phyloP scores from a whole-genome alignment of 2,888 invertebrate genomes.

The Parapristionchus giblindavisi region DNA sequence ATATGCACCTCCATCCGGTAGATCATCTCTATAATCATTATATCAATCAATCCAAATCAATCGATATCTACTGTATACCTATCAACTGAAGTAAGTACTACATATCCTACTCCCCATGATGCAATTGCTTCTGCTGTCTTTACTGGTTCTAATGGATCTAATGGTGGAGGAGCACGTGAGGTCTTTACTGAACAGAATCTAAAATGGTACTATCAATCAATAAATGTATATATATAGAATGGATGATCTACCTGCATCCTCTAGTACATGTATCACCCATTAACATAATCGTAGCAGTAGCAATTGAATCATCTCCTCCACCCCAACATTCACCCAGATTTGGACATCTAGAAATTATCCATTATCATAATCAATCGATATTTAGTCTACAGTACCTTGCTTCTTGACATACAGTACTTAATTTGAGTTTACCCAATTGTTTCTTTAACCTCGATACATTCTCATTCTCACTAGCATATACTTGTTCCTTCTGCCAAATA shows the following conservation, averaged over 20 bases:
- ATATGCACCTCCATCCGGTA: slow-evolving; percentile 89
- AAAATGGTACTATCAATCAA: slow-evolving; percentile 41
- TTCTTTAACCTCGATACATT: slow-evolving; percentile 59
- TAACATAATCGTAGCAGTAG: slow-evolving; percentile 99
- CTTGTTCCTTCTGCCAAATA: slow-evolving; percentile 16
- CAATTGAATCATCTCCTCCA: slow-evolving; percentile 79
- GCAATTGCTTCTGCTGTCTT: slow-evolving; percentile 91
- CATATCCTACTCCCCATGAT: slow-evolving; percentile 94
- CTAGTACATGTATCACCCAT: slow-evolving; percentile 99
- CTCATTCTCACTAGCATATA: slow-evolving; percentile 54
- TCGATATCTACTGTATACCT: slow-evolving; percentile 72
- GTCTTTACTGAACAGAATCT: slow-evolving; percentile 99
- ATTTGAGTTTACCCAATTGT: slow-evolving; percentile 63
- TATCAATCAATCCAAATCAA: neutral
- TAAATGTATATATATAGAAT: neutral
- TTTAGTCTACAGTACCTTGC: slow-evolving; percentile 42
- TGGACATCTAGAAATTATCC: slow-evolving; percentile 63
- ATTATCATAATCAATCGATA: neutral
- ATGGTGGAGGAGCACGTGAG: slow-evolving; percentile 84
- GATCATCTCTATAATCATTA: slow-evolving; percentile 78
- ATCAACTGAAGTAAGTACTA: slow-evolving; percentile 97
- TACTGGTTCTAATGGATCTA: slow-evolving; percentile 87
- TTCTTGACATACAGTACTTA: slow-evolving; percentile 68
- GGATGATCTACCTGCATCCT: slow-evolving; percentile 78
- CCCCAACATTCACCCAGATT: slow-evolving; percentile 90